A percentile compares a stretch with the other conserved stretches of the same genome.
These are phyloP conservation scores for Dermatemys mawii DNA, from an alignment of 2,113 vertebrate species.

Conservation along the genomic window DNA sequence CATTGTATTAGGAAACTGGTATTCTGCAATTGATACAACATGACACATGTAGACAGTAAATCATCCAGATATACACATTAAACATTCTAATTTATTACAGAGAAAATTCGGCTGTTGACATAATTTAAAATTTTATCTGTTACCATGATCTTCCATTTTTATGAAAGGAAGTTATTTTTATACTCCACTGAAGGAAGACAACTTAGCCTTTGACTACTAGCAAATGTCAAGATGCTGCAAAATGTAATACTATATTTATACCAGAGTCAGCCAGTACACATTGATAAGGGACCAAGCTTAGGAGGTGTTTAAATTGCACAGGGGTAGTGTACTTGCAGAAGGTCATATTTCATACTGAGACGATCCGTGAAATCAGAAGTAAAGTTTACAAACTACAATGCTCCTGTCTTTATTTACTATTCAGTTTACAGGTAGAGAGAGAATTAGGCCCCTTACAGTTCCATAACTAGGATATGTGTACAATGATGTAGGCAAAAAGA, in stretches of 20 bases:
- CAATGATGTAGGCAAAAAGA: neutral
- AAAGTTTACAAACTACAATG: neutral
- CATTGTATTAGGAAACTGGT: neutral
- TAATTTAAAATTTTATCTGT: neutral
- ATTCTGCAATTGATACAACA: neutral
- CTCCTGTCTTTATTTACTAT: fast-evolving
- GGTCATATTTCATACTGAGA: neutral
- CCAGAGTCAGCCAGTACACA: neutral
- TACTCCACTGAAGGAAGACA: neutral
- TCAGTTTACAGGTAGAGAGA: neutral
- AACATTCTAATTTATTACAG: neutral
- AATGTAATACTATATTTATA: neutral
- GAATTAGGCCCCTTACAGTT: neutral
- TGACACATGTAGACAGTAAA: neutral
- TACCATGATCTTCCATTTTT: neutral
- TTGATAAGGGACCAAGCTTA: neutral
- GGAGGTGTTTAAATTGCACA: neutral
- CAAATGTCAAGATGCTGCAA: neutral
- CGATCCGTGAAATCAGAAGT: neutral
- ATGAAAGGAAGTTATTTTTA: neutral
- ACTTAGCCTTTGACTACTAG: neutral
- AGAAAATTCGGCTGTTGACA: neutral
- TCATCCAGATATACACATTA: neutral
- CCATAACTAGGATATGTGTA: neutral
- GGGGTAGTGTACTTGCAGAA: neutral